Evolutionary conservation across 2,888 invertebrate species (phyloP), one percentile per base, ranked within the genome.

Genomic region (Rambutsinella grinnellia): DNA sequence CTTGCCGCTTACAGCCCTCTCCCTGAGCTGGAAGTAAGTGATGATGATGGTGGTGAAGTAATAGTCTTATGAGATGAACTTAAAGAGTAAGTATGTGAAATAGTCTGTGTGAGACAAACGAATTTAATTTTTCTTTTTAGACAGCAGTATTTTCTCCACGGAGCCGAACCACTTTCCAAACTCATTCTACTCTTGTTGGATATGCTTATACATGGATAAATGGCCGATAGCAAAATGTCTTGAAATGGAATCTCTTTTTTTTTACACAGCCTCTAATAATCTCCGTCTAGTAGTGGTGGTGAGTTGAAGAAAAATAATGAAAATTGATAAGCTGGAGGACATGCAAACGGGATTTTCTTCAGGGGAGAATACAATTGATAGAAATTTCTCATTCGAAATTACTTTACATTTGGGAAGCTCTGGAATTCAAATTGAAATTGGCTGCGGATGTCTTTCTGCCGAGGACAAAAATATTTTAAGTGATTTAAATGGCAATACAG

Each of bases 1-100:
- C 36, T 53, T 54, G 53, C 24, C n/a, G 58, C 57, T 24, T 23
- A 54, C 54, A 54, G 17, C 44, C 57, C 8, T 54, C 54, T 54
- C 21, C 28, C 23, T 36, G 36, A 36, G 36, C 36, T n/a, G n/a
- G n/a, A n/a, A n/a, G n/a, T n/a, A n/a, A n/a, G n/a, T n/a, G n/a
- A n/a, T n/a, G n/a, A n/a, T n/a, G n/a, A n/a, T n/a, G n/a, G n/a
- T n/a, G n/a, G n/a, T n/a, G n/a, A n/a, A n/a, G n/a, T n/a, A n/a
- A n/a, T n/a, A n/a, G n/a, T n/a, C n/a, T n/a, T n/a, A n/a, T n/a
- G n/a, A n/a, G n/a, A n/a, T n/a, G n/a, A n/a, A n/a, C 36, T 13
- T 36, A 13, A 36, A 13, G 6, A 13, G 13, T 36, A 36, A 36
- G 36, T 36, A 36, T 13, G 36, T 36, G 36, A 36, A 36, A 8